Conservation (phyloP, 2,113 vertebrate genomes). For the Indicator indicator region DNA sequence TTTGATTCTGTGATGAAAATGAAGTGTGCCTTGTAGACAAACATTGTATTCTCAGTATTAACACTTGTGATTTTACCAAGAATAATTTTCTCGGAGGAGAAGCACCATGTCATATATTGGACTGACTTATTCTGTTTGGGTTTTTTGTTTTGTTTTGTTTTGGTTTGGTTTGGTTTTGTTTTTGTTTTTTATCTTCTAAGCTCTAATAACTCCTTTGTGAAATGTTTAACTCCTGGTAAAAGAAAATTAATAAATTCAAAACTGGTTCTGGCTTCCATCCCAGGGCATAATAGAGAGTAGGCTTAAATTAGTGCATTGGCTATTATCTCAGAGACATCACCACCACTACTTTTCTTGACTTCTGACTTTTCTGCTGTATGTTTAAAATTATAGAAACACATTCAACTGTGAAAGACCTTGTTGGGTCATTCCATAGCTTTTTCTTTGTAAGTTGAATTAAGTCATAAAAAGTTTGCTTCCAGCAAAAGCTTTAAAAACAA, state of each 20-base stretch:
- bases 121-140: background rate
- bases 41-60: background rate
- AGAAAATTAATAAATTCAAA: background rate
- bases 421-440: background rate
- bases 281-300: background rate
- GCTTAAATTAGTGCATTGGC: background rate
- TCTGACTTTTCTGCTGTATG: background rate
- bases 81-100: background rate
- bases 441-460: background rate
- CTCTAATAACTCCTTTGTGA: background rate
- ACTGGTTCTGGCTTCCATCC: background rate
- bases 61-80: background rate
- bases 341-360: background rate
- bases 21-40: background rate
- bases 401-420: background rate
- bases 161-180: no score
- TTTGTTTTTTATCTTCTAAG: background rate
- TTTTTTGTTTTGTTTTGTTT: no score
- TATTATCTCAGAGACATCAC: background rate
- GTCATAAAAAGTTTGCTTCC: background rate
- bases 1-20: background rate
- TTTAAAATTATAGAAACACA: constrained; percentile 5
- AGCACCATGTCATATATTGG: background rate
- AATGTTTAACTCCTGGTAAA: background rate
- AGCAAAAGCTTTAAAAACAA: constrained; percentile 20